A percentile compares a stretch with the other conserved stretches of the same genome.
phyloP scores from a whole-genome alignment of 2,113 vertebrate genomes.

The Machaerirhynchus nigripectus region DNA sequence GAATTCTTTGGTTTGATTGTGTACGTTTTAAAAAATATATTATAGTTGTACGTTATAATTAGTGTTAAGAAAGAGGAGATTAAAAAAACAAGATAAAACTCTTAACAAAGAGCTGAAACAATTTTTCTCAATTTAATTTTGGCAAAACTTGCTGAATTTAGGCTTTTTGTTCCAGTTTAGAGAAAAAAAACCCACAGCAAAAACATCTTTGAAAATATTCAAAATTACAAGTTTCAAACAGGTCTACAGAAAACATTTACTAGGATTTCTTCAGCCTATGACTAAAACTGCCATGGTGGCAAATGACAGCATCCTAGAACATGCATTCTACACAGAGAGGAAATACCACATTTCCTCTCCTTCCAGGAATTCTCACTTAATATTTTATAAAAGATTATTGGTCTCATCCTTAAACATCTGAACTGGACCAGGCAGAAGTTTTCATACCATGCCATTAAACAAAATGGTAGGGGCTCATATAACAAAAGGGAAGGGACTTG shows the following conservation, averaged over 20 bases:
- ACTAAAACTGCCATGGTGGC: not conserved
- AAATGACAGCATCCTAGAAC: not conserved
- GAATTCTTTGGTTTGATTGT: not conserved
- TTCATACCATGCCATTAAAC: not conserved
- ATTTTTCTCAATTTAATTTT: not conserved
- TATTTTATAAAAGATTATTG: not conserved
- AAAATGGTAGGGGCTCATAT: not conserved
- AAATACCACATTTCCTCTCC: not conserved
- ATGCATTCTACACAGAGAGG: not conserved
- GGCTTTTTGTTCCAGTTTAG: not conserved
- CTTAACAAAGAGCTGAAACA: not conserved
- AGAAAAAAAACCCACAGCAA: not conserved
- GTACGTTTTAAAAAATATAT: not conserved
- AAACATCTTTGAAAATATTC: not conserved
- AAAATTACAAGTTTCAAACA: not conserved
- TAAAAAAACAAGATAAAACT: not conserved
- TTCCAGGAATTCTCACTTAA: not conserved
- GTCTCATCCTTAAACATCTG: not conserved
- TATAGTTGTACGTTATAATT: not conserved
- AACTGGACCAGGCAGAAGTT: not conserved
- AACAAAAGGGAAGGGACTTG: not conserved
- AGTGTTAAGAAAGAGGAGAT: not conserved
- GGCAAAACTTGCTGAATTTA: not conserved
- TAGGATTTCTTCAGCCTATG: not conserved
- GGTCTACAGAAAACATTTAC: not conserved